Evolutionary conservation across 53 echinoderm and acorn worm species (phyloP), one percentile per base, ranked within the genome.

Genomic region (Apostichopus leukothele): DNA sequence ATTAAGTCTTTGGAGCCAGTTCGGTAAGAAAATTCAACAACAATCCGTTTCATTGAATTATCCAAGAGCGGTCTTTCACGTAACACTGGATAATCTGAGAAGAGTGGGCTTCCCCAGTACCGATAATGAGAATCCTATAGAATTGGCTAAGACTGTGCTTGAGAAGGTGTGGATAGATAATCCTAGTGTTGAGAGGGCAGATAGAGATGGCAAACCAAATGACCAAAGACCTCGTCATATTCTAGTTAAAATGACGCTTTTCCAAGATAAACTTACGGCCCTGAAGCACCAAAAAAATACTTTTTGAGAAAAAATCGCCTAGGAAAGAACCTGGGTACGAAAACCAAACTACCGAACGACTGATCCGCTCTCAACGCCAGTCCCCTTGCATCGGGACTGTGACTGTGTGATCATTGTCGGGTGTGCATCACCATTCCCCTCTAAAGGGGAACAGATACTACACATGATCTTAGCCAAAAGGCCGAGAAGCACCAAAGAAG

Each of bases 81-180:
- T 5, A 13, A 61, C 19, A 83, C 39, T 39, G 39, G 39, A 23
- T 60, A 83, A 83, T 18, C n/a, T 61, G 4, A 13, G 83, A 60
- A 83, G 63, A n/a, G 83, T 83, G 9, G 83, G 83, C 60, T 83
- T 83, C 6, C 60, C 26, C 10, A 8, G 7, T n/a, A 59, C 4
- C 6, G 83, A 83, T 23, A 13, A 25, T 18, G 61, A 60, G 6
- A 83, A 83, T 60, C 10, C 23, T 60, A 4, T 83, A 5, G 83
- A 83, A 21, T 60, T 83, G 22, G 83, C 83, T 59, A 83, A 83
- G 83, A 7, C n/a, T 12, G 83, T 23, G 10, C 26, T 83, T n/a
- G 83, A 21, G 21, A 60, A 83, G 25, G 61, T 60, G 6, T 61
- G 83, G 20, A 23, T 83, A 59, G 5, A 1, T 14, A 22, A 73